Evolutionary conservation across 2,113 vertebrate species (phyloP), one percentile per base, ranked within the genome.

Genomic region (Tyto alba): DNA sequence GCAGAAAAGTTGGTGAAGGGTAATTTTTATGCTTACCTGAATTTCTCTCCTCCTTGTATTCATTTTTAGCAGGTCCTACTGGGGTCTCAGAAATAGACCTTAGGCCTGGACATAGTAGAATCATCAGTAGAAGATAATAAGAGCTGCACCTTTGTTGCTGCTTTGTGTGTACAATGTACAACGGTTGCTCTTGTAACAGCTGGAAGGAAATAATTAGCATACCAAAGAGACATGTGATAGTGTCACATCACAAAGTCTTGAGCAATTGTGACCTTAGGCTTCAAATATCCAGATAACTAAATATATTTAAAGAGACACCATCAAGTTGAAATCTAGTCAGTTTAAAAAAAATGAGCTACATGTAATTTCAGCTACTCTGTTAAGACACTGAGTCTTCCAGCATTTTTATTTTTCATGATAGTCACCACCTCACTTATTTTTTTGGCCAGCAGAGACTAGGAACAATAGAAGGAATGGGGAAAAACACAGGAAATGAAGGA

Each of bases 131-230:
- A 96, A 93, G 50, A 29, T 87, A 97, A 93, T 11, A 21, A 93
- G 67, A 88, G 23, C 30, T 88, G 25, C 66, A 78, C 27, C 64
- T 57, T 88, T 93, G 55, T 87, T 92, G 82, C 69, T 94, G 71
- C 29, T 81, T 67, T 95, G 15, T 89, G 56, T 82, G 52, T 86
- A 47, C 71, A 81, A 32, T 41, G 62, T 81, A 38, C 87, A 89
- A 74, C 77, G 96, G 83, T 64, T 95, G 64, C 50, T 96, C 64
- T 83, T 83, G 29, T 52, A 95, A 82, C 48, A 96, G 86, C 84
- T 96, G 77, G 72, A 88, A 97, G 73, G 53, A 96, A 96, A 92
- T n/a, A 76, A 96, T 85, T 93, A 88, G 27, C 50, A 90, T 93
- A 82, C 36, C 62, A 89, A 83, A 97, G 68, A 93, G 25, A 34